Evolutionary conservation across 2,797 vertebrate genomes (phyloP).

Genomic region (Schizothorax lantsangensis): DNA sequence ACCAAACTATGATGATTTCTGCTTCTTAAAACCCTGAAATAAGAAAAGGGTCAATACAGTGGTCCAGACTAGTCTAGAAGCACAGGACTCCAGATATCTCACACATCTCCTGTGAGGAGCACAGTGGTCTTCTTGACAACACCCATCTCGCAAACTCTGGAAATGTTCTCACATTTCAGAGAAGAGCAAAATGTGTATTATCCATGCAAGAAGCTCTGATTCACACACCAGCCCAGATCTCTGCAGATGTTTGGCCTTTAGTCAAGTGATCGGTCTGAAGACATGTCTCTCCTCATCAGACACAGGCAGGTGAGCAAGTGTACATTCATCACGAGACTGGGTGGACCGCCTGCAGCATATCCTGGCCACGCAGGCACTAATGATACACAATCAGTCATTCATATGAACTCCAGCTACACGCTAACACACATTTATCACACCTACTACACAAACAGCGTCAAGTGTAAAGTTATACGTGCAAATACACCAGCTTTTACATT

Average conservation of each 20-base stretch:
- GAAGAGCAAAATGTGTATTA: background rate
- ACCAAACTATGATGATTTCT: background rate
- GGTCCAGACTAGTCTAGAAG: background rate
- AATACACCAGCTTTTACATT: background rate
- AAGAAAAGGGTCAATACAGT: background rate
- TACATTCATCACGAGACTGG: background rate
- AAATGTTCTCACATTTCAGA: background rate
- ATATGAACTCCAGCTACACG: background rate
- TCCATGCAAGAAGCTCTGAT: background rate
- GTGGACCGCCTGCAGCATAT: conserved; percentile 9
- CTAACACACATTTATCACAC: background rate
- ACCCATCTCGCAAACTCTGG: background rate
- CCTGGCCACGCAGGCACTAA: conserved; percentile 46
- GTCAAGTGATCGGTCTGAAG: too few species aligned
- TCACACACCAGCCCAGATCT: background rate
- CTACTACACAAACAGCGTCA: background rate
- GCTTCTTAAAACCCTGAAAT: background rate
- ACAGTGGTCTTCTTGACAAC: background rate
- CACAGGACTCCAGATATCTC: background rate
- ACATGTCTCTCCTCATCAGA: background rate
- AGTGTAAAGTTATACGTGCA: background rate
- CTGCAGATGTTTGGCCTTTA: background rate
- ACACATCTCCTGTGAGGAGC: background rate
- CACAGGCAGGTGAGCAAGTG: conserved; percentile 1
- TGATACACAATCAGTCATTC: conserved; percentile 35